Evolutionary conservation across 2,113 vertebrate genomes (phyloP).

Genomic region (Recurvirostra avosetta): DNA sequence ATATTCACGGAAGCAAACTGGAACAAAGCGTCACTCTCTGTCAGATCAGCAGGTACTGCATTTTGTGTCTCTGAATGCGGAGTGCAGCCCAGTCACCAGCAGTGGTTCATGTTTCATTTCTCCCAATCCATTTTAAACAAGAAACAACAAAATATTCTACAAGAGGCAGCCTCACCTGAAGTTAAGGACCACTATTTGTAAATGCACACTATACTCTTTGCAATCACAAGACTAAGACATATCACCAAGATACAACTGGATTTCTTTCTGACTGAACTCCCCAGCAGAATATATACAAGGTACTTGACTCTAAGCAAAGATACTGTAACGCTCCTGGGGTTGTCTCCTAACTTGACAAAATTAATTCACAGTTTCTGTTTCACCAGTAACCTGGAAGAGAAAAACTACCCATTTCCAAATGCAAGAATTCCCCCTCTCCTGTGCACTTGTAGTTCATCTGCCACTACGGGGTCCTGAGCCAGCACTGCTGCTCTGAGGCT

Average conservation of each 20-base stretch:
- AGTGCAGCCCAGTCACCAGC: neutral
- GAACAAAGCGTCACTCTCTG: neutral
- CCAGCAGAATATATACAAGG: neutral
- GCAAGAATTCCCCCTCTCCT: neutral
- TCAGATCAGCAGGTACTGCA: neutral
- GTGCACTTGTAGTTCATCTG: rapidly evolving
- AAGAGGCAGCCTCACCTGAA: neutral
- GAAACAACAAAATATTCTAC: neutral
- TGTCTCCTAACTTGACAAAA: neutral
- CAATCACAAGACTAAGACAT: neutral
- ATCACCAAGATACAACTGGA: neutral
- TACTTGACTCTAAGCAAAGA: neutral
- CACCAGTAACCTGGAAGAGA: neutral
- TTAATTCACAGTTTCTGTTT: neutral
- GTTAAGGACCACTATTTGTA: neutral
- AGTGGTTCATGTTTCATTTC: neutral
- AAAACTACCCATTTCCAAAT: neutral
- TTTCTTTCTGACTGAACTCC: neutral
- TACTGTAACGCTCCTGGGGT: rapidly evolving
- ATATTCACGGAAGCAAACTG: neutral
- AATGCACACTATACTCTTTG: neutral
- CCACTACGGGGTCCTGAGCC: neutral
- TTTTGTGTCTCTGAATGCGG: neutral
- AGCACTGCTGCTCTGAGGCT: neutral
- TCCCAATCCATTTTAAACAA: neutral